Conservation (phyloP, 2,888 invertebrate species). For the Theodoxus fluviatilis region DNA sequence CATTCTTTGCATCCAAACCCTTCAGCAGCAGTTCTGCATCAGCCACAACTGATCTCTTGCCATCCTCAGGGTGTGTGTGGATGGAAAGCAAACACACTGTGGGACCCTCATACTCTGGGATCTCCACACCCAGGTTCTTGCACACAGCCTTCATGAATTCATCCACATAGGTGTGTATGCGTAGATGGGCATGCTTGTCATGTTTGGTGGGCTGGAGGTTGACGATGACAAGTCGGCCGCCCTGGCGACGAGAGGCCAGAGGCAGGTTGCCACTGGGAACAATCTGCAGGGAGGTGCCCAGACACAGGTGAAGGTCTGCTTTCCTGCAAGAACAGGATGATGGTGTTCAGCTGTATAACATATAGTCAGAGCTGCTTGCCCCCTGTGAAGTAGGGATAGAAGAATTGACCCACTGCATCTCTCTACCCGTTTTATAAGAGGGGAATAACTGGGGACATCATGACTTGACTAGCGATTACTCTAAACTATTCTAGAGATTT, state of each 20-base stretch:
- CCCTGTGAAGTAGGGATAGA: too few species aligned
- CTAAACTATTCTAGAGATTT: neutral
- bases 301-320: constrained; percentile 89
- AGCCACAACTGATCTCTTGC: too few species aligned
- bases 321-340: constrained; percentile 74
- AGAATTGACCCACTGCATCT: too few species aligned
- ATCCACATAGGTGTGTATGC: constrained; percentile 89
- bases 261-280: constrained; percentile 95
- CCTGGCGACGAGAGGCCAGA: constrained; percentile 78
- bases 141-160: constrained; percentile 70
- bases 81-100: too few species aligned
- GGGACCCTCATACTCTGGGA: too few species aligned
- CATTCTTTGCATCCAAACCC: too few species aligned
- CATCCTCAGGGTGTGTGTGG: too few species aligned
- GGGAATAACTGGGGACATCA: neutral
- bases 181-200: constrained; percentile 88
- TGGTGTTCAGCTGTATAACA: too few species aligned
- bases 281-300: constrained; percentile 98
- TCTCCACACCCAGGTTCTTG: constrained; percentile 76
- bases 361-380: too few species aligned
- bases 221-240: constrained; percentile 88
- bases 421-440: too few species aligned
- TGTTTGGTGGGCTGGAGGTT: constrained; percentile 98
- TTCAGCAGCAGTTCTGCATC: too few species aligned
- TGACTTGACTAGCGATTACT: neutral